Evolutionary conservation across 1,140 invertebrate genomes (phyloP), one percentile per base, ranked within the genome.

Genomic region (Zaprionus inermis): DNA sequence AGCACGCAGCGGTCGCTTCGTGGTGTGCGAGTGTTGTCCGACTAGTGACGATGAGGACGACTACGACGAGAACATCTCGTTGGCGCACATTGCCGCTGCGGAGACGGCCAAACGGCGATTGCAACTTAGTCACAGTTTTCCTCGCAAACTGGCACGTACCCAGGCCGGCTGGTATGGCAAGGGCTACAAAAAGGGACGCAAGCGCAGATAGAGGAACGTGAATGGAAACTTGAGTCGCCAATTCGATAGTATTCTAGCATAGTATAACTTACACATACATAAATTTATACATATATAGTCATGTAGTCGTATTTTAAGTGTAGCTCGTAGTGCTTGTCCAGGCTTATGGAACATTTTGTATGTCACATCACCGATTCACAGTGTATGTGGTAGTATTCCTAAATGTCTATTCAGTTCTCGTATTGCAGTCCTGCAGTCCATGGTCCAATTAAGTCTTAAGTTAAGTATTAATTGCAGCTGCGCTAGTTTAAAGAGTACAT

Each of bases 101-200:
- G 90, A 91, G 52, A 78, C 83, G 22, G 90, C 90, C 14, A 91
- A 91, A 32, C 76, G 86, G 6, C 70, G 85, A 73, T 89, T 92
- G 78, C 92, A 93, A 82, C 79, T 89, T 69, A 85, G 72, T 60
- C 91, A 90, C 66, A 91, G 79, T 64, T 92, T 90, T 63, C 79
- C 89, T 1, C 65, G 85, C 16, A 92, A 92, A 66, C 58, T 91
- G 44, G 89, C 79, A 14, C 92, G 92, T 72, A 92, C 93, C n/a
- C 93, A 94, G 78, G 93, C 94, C 0, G 94, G 94, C 9, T 94
- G 94, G 94, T 94, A 94, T 82, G 94, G 94, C 32, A 94, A 94
- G 82, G 94, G 94, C 28, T 94, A 94, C 72, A 92, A 93, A 66
- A 94, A 94, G 80, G 93, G 92, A 61, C 85, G 92, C 55, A 90